Conservation (phyloP, 2,113 vertebrate genomes). For the Chloropsis cyanopogon region DNA sequence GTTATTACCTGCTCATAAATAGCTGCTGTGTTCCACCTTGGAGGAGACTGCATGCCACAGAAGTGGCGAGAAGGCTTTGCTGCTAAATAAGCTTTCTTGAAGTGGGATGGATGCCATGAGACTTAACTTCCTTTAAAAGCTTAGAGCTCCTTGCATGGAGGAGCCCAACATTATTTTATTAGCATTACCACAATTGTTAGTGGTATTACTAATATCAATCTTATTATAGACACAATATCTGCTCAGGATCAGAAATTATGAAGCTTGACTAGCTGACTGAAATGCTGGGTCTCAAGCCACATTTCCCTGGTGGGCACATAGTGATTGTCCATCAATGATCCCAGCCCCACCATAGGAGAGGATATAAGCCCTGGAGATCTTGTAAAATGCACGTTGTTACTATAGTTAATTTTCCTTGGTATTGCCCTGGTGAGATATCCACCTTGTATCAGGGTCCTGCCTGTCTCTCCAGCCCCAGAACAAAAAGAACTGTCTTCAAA, state of each 20-base stretch:
- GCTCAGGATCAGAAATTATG: not conserved
- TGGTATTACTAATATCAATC: constrained; percentile 13
- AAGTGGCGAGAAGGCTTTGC: not conserved
- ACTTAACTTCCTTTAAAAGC: constrained; percentile 18
- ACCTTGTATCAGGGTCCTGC: not conserved
- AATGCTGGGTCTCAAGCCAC: not conserved
- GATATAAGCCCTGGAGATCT: not conserved
- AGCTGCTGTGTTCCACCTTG: constrained; percentile 35
- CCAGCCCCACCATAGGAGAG: not conserved
- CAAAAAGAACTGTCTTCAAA: not conserved
- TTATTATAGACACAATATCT: not conserved
- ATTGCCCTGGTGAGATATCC: not conserved
- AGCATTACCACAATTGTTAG: not conserved
- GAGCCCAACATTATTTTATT: constrained; percentile 29
- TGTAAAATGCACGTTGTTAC: not conserved
- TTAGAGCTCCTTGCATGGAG: not conserved
- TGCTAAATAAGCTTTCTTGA: not conserved
- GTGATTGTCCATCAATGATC: rapidly evolving
- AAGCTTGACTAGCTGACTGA: not conserved
- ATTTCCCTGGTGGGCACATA: not conserved
- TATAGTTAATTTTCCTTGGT: not conserved
- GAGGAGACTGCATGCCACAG: not conserved
- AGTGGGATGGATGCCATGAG: constrained; percentile 12
- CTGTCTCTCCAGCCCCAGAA: not conserved
- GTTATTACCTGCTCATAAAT: constrained; percentile 19